Percentiles rank a stretch among this genome's conserved stretches.
These are phyloP conservation scores for Petrosia ficiformis DNA, from an alignment of 37 sponge, comb jelly and placozoan genomes.

Conservation along the genomic window DNA sequence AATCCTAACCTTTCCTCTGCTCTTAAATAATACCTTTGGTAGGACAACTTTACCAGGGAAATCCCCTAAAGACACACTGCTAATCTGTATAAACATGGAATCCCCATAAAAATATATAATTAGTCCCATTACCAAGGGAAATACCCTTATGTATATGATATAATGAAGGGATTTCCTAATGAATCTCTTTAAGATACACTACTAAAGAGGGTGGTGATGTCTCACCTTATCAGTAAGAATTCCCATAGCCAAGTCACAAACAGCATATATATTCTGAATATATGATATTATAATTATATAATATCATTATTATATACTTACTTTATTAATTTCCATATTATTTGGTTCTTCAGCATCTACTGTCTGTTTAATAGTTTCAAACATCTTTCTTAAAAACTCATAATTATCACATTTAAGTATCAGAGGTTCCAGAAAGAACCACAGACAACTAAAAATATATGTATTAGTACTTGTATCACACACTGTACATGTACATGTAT, in stretches of 20 bases:
- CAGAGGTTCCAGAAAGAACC: constrained; percentile 86
- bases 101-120: too few species aligned
- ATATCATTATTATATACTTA: background rate
- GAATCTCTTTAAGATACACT: background rate
- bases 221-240: constrained; percentile 49
- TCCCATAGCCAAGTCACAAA: constrained; percentile 64
- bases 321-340: constrained; percentile 62
- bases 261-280: constrained; percentile 59
- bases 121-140: too few species aligned
- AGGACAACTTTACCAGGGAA: constrained; percentile 43
- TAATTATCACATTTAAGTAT: constrained; percentile 66
- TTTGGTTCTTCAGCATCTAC: constrained; percentile 78
- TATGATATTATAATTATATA: background rate
- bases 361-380: constrained; percentile 76
- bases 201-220: background rate
- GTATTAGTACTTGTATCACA: background rate
- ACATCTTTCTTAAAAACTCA: constrained; percentile 61
- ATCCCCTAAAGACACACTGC: constrained; percentile 18
- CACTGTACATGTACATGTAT: too few species aligned
- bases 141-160: too few species aligned
- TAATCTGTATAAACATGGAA: constrained; percentile 4
- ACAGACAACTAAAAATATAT: constrained; percentile 51
- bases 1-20: constrained; percentile 21
- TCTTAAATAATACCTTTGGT: constrained; percentile 19
- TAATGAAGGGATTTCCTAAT: background rate